Conservation (phyloP, 2,113 vertebrate genomes). For the Neofelis nebulosa region DNA sequence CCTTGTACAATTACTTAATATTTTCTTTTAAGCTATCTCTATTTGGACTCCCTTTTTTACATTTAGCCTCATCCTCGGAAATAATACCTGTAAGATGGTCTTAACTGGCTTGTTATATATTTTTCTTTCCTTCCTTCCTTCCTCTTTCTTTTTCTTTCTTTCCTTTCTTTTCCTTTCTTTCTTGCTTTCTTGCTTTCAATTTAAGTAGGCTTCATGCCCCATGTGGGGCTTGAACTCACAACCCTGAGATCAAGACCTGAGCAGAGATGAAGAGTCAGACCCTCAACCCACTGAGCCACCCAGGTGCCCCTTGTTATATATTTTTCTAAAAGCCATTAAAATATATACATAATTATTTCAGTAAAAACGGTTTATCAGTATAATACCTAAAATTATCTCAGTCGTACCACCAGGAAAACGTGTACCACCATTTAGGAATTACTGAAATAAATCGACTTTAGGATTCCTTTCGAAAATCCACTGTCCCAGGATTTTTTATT, state of each 20-base stretch:
- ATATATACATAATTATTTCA: neutral
- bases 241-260: too few species aligned
- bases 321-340: slow-evolving; percentile 27
- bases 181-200: too few species aligned
- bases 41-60: neutral
- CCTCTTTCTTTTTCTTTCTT: neutral
- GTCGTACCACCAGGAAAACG: neutral
- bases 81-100: neutral
- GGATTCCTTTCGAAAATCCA: neutral
- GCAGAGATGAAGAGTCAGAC: too few species aligned
- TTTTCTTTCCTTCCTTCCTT: neutral
- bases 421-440: neutral
- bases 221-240: too few species aligned
- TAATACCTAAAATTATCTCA: neutral
- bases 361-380: neutral
- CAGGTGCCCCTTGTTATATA: neutral
- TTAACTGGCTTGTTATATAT: neutral
- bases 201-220: too few species aligned
- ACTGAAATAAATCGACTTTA: neutral
- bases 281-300: too few species aligned
- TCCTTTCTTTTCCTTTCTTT: too few species aligned
- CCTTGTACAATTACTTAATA: neutral
- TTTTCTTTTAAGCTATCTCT: neutral
- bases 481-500: neutral
- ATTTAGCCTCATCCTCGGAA: neutral